Evolutionary conservation across 1,140 invertebrate genomes (phyloP).

Genomic region (Orchesella cincta): DNA sequence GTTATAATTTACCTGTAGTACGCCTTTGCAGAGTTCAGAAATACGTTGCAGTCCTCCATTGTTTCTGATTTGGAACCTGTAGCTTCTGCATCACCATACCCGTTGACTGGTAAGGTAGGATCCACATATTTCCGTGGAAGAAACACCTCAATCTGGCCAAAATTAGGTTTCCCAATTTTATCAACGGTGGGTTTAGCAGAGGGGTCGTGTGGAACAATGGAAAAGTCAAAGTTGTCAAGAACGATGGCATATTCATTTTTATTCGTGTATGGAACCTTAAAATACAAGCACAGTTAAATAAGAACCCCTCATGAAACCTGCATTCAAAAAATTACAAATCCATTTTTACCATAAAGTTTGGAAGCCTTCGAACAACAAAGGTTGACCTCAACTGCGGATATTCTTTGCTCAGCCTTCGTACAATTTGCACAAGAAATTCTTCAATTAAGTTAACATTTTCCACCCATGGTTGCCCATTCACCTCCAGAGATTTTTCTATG

Average conservation of each 20-base stretch:
- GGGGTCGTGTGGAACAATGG: constrained; percentile 26
- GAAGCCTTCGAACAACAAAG: constrained; percentile 45
- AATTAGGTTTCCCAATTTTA: constrained; percentile 29
- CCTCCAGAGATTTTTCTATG: constrained; percentile 37
- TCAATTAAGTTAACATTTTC: constrained; percentile 47
- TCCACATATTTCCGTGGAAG: not conserved
- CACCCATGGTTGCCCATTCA: constrained; percentile 40
- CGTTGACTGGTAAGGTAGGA: not conserved
- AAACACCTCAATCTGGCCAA: constrained; percentile 45
- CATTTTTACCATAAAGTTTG: constrained; percentile 43
- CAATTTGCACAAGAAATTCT: constrained; percentile 33
- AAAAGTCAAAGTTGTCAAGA: constrained; percentile 42
- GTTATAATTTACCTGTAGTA: too few species aligned
- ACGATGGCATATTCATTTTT: constrained; percentile 49
- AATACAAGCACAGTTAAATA: constrained; percentile 3
- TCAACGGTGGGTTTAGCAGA: constrained; percentile 23
- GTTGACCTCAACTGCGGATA: constrained; percentile 23
- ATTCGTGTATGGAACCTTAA: constrained; percentile 40
- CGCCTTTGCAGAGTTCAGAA: not conserved
- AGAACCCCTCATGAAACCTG: not conserved
- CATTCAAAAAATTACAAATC: not conserved
- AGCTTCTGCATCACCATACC: not conserved
- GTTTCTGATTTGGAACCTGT: not conserved
- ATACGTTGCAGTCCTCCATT: constrained; percentile 20
- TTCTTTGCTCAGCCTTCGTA: constrained; percentile 19